Conservation (phyloP, 2,797 vertebrate species). For the Lagocephalus sceleratus region DNA sequence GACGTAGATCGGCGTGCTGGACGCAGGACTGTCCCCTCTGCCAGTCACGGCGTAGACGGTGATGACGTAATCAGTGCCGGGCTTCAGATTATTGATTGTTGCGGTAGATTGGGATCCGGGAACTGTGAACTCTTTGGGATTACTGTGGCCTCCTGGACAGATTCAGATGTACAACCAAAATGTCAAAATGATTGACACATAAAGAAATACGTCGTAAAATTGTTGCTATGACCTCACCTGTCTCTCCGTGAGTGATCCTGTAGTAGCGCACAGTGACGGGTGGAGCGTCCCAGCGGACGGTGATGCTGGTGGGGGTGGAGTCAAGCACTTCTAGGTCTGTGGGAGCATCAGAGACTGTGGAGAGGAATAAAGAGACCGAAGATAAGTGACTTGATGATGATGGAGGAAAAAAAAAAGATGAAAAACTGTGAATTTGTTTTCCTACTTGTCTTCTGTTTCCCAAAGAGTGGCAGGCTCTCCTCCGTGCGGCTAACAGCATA, state of each 20-base stretch:
- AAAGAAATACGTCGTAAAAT: not conserved
- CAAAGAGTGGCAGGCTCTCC: constrained; percentile 85
- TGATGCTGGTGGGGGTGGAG: constrained; percentile 84
- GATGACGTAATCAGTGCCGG: constrained; percentile 89
- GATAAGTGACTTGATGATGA: not conserved
- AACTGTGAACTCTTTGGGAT: constrained; percentile 88
- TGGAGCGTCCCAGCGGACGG: constrained; percentile 91
- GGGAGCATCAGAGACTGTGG: constrained; percentile 90
- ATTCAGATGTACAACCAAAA: not conserved
- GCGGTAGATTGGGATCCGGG: constrained; percentile 87
- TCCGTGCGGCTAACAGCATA: constrained; percentile 76
- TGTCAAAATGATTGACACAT: not conserved
- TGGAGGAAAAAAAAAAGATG: not conserved
- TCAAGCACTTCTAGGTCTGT: constrained; percentile 87
- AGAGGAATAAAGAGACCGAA: not conserved
- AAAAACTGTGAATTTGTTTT: not conserved
- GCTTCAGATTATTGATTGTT: constrained; percentile 84
- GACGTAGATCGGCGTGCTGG: constrained; percentile 91
- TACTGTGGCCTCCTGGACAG: constrained; percentile 80
- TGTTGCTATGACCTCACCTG: constrained; percentile 68
- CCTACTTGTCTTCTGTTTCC: constrained; percentile 90
- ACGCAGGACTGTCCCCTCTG: constrained; percentile 95
- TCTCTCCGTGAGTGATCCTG: constrained; percentile 89
- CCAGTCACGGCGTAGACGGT: constrained; percentile 94
- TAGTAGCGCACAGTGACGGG: constrained; percentile 94